Evolutionary conservation across 2,888 invertebrate genomes (phyloP), one percentile per base, ranked within the genome.

Genomic region (Polymixis flavicincta): DNA sequence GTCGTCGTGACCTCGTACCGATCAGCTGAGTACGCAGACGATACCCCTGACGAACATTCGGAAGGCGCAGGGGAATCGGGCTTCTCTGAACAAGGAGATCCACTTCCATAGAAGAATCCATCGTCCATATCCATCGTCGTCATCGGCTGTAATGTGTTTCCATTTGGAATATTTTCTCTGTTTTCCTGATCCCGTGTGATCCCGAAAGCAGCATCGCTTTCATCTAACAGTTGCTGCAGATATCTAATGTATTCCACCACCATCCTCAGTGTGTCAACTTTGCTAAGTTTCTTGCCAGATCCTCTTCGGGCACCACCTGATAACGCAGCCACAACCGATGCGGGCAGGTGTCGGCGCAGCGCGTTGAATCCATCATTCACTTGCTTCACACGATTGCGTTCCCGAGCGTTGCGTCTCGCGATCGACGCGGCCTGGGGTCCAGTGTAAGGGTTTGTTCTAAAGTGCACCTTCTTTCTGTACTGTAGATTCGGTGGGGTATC

Each of bases 381-480:
- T 97, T 99, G 99, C 94, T 99, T 99, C 79, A 99, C 99, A 85
- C 99, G 98, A 93, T 99, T 99, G 84, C 99, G 97, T 95, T 99
- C 99, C 22, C 99, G 97, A 32, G 99, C 99, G 95, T 99, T 99
- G 87, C 99, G 97, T 74, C 99, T 96, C 0, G 98, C 98, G 60
- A 99, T 99, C 4, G 99, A 98, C 11, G 98, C 98, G 80, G 98
- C 97, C 90, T 98, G 98, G 86, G 98, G 97, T 85, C 97, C 97
- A 0, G 97, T 96, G 88, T 96, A 96, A 48, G 96, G 96, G 73
- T 97, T 97, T 2, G 97, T 97, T 85, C 97, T 97, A 89, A 97
- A 97, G 92, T 98, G 98, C 89, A 98, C 98, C 94, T 98, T 98
- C 88, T 98, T 97, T 89, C 98, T 97, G 92, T 98, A 98, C 81